These are phyloP conservation scores for Atta cephalotes DNA, from an alignment of 1,140 invertebrate genomes.

Conservation along the genomic window DNA sequence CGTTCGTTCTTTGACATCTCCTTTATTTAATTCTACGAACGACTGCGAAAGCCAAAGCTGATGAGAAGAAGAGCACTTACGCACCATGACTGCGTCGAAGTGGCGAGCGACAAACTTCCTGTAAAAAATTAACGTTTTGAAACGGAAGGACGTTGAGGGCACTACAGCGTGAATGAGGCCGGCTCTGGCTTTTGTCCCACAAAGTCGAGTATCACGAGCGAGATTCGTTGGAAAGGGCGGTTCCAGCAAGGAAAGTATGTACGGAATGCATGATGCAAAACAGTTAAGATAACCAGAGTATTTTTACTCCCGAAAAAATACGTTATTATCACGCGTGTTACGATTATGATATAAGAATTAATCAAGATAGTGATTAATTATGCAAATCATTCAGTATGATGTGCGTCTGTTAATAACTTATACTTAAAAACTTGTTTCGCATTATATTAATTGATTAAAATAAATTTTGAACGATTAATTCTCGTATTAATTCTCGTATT, in stretches of 20 bases:
- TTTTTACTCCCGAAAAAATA: constrained; percentile 26
- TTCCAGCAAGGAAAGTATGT: constrained; percentile 34
- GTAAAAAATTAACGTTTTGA: constrained; percentile 67
- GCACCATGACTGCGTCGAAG: constrained; percentile 60
- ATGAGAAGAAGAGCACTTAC: constrained; percentile 54
- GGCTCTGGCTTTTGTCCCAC: constrained; percentile 54
- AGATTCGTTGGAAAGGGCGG: constrained; percentile 20
- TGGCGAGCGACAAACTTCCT: constrained; percentile 49
- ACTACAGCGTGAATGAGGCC: constrained; percentile 59
- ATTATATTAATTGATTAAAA: background rate
- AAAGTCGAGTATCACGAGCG: constrained; percentile 46
- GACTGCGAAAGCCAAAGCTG: background rate
- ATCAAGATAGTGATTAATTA: constrained; percentile 70
- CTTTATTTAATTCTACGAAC: constrained; percentile 11
- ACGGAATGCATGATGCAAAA: constrained; percentile 24
- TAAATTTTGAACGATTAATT: background rate
- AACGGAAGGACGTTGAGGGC: constrained; percentile 62
- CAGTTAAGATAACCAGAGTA: background rate
- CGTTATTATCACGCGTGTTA: no score
- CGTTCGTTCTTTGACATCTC: constrained; percentile 22
- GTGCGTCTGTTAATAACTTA: background rate
- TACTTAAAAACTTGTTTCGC: constrained; percentile 24
- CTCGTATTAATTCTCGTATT: background rate
- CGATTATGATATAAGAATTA: constrained; percentile 63
- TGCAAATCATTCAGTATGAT: constrained; percentile 47